phyloP scores from a whole-genome alignment of 2,888 invertebrate genomes.

The Listrodromus nycthemerus region DNA sequence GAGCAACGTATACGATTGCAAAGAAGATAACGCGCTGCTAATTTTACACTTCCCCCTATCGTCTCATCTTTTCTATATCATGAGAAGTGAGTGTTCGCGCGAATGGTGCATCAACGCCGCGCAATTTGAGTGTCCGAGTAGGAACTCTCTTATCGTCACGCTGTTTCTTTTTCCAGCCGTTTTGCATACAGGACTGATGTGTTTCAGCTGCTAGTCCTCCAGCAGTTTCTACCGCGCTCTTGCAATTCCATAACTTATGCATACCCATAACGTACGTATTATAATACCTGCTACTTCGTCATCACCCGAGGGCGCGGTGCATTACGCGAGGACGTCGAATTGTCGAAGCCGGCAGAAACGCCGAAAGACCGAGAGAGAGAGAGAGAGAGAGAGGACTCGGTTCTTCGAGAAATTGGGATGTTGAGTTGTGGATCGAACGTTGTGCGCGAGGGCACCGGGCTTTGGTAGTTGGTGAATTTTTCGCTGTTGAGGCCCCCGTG shows the following conservation, averaged over 20 bases:
- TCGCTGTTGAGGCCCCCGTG: conserved; percentile 64
- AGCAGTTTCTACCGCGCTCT: conserved; percentile 15
- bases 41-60: neutral
- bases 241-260: conserved; percentile 40
- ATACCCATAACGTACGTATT: conserved; percentile 52
- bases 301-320: conserved; percentile 64
- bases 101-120: conserved; percentile 11
- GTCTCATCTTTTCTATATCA: conserved; percentile 6
- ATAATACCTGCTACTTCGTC: conserved; percentile 64
- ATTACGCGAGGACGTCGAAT: conserved; percentile 63
- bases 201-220: conserved; percentile 47
- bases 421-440: conserved; percentile 35
- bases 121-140: conserved; percentile 28
- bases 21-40: conserved; percentile 26
- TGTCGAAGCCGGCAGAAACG: conserved; percentile 39
- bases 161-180: neutral
- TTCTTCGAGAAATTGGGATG: conserved; percentile 64
- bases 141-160: conserved; percentile 30
- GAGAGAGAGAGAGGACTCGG: neutral
- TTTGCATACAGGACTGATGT: conserved; percentile 44
- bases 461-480: conserved; percentile 18
- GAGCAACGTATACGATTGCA: conserved; percentile 23
- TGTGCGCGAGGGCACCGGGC: conserved; percentile 38
- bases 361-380: neutral
- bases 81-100: neutral